Evolutionary conservation across 1,140 invertebrate species (phyloP), one percentile per base, ranked within the genome.

Genomic region (Agrilus planipennis): DNA sequence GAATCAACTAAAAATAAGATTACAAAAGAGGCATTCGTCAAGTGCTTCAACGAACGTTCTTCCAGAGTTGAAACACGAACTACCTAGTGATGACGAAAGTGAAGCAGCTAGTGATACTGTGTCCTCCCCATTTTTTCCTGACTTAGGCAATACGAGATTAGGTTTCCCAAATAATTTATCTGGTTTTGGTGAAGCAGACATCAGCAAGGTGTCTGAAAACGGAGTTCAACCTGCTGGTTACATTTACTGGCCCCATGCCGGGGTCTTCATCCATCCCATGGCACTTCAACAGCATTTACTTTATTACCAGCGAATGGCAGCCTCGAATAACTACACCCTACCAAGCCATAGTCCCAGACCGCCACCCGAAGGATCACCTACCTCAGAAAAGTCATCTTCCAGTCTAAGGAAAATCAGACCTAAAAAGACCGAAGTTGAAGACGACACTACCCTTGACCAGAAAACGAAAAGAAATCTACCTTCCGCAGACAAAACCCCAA

Each of bases 241-340:
- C 34, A 72, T 81, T 5, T 81, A 79, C 46, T 82, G 79, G 77
- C 77, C 77, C 0, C 75, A 75, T 42, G 72, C 76, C 0, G 75
- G 76, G 0, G 68, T 80, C 0, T 77, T 83, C 39, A 73, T 84
- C 34, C 78, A 84, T 47, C 81, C 82, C 0, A 67, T 83, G 54
- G 76, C 78, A 0, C 45, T 82, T 18, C 77, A 81, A 43, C 78
- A 78, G 0, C 78, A 81, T 46, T 63, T 81, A 11, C 56, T 84
- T 10, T 82, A 83, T 53, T 84, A 83, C 50, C 80, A 84, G 49
- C 72, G 77, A 53, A 65, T 83, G 44, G 73, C 77, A 0, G 67
- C 71, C 17, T 62, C 57, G 19, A 64, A 63, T 15, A 66, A 62
- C 43, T 54, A 54, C 32, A 41, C 49, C 1, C 27, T 54, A 17